These are phyloP conservation scores for Noturus placidus DNA, from an alignment of 2,113 vertebrate species.

Conservation along the genomic window DNA sequence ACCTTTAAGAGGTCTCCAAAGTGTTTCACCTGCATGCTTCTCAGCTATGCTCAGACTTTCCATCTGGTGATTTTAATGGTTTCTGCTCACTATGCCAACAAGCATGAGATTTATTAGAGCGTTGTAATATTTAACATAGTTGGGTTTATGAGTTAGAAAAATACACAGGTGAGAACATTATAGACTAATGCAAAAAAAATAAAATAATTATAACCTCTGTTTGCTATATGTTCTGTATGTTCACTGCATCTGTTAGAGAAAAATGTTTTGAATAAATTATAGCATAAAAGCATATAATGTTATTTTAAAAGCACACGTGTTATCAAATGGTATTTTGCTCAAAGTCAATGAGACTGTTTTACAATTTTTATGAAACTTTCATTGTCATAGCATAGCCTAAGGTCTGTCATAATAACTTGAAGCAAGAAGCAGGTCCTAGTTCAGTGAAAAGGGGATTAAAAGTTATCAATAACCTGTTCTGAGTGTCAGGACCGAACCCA, in stretches of 20 bases:
- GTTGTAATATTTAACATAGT: background rate
- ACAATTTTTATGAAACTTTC: background rate
- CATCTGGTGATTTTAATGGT: background rate
- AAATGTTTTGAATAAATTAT: background rate
- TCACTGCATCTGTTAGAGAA: background rate
- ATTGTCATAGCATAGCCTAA: background rate
- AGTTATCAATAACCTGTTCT: constrained; percentile 34
- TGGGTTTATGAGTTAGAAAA: background rate
- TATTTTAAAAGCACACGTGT: background rate
- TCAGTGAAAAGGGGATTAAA: constrained; percentile 40
- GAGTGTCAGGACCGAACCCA: constrained; percentile 42
- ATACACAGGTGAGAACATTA: background rate
- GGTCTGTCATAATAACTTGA: constrained; percentile 26
- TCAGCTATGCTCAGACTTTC: background rate
- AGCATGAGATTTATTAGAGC: background rate
- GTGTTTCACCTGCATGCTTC: background rate
- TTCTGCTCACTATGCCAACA: background rate
- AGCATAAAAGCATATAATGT: background rate
- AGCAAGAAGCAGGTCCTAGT: constrained; percentile 29
- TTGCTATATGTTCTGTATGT: background rate
- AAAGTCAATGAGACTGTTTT: background rate
- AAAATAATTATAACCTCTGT: too few species aligned
- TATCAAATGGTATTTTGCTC: background rate
- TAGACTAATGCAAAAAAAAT: background rate
- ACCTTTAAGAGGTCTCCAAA: background rate